A percentile compares a stretch with the other conserved stretches of the same genome.
Conservation (phyloP, 1,140 invertebrate genomes). For the Heterodera schachtii region DNA sequence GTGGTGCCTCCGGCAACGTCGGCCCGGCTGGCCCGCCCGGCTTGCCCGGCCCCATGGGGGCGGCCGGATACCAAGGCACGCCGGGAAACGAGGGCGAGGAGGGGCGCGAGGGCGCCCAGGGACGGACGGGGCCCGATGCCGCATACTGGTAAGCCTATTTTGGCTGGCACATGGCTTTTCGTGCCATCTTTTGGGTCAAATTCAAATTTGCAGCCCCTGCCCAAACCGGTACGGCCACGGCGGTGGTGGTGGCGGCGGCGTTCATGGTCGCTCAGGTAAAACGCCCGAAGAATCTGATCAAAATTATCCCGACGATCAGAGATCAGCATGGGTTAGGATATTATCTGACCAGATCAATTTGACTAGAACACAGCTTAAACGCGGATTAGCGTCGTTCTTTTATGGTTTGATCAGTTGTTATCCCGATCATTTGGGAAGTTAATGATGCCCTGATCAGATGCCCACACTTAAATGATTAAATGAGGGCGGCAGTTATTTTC, state of each 20-base stretch:
- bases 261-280: not conserved
- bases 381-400: too few species aligned
- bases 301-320: too few species aligned
- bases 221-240: slow-evolving; percentile 27
- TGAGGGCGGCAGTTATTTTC: too few species aligned
- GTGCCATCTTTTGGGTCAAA: not conserved
- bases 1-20: slow-evolving; percentile 40
- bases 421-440: too few species aligned
- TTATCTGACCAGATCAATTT: too few species aligned
- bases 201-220: slow-evolving; percentile 2
- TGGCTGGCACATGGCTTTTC: not conserved
- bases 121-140: slow-evolving; percentile 25
- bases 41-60: slow-evolving; percentile 34
- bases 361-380: too few species aligned
- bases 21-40: slow-evolving; percentile 43
- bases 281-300: too few species aligned
- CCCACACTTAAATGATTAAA: too few species aligned
- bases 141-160: slow-evolving; percentile 26
- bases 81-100: slow-evolving; percentile 48
- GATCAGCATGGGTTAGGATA: too few species aligned
- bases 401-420: too few species aligned
- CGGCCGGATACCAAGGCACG: slow-evolving; percentile 43
- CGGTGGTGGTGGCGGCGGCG: slow-evolving; percentile 13
- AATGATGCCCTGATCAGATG: too few species aligned
- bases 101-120: slow-evolving; percentile 36